A percentile compares a stretch with the other conserved stretches of the same genome.
Evolutionary conservation across 2,888 invertebrate species (phyloP).

Genomic region (Cheilosia impressa): DNA sequence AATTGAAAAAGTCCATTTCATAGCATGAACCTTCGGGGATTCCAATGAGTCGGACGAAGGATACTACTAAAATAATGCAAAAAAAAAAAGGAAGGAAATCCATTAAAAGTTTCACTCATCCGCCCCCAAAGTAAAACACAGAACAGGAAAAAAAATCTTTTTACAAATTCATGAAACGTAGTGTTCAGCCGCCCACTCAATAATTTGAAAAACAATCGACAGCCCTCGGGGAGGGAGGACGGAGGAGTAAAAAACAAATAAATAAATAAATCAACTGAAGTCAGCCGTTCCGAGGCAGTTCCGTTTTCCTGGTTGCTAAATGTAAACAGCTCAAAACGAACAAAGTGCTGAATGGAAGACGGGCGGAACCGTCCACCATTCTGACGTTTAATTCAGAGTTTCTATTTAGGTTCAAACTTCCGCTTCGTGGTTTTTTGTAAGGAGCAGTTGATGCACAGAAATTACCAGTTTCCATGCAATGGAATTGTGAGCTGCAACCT

Average conservation of each 20-base stretch:
- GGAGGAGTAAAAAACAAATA: constrained; percentile 43
- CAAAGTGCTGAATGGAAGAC: not conserved
- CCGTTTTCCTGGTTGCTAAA: constrained; percentile 28
- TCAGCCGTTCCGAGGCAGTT: constrained; percentile 69
- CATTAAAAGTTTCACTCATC: constrained; percentile 73
- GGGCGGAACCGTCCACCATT: constrained; percentile 40
- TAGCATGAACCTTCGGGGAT: constrained; percentile 51
- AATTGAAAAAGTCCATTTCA: constrained; percentile 71
- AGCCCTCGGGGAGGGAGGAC: constrained; percentile 24
- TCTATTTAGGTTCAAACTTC: constrained; percentile 51
- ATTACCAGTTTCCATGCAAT: too few relatives aligned
- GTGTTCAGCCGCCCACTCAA: constrained; percentile 68
- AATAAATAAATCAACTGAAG: constrained; percentile 73
- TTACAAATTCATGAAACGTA: constrained; percentile 69
- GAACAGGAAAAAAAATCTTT: constrained; percentile 32
- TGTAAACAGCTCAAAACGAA: constrained; percentile 12
- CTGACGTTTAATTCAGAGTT: constrained; percentile 66
- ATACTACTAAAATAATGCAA: constrained; percentile 60
- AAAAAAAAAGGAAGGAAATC: constrained; percentile 60
- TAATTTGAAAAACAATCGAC: constrained; percentile 73
- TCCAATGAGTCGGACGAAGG: constrained; percentile 56
- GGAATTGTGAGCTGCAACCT: too few relatives aligned
- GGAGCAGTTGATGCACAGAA: not conserved
- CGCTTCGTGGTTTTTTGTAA: not conserved
- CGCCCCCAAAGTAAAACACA: constrained; percentile 30